Evolutionary conservation across 1,140 invertebrate genomes (phyloP), one percentile per base, ranked within the genome.

Genomic region (Mactra quadrangularis): DNA sequence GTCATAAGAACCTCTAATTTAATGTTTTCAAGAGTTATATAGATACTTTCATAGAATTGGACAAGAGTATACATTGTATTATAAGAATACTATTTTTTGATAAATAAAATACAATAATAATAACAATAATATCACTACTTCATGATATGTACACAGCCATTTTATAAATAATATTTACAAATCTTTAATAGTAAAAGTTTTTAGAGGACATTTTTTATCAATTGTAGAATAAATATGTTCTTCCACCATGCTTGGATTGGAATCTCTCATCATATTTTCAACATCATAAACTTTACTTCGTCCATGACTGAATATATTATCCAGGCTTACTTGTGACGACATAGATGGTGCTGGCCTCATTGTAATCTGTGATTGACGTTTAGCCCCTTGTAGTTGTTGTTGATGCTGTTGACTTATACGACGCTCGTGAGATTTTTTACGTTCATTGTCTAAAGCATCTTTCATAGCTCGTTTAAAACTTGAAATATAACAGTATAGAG

Each of bases 391-490:
- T 27, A 57, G 50, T 15, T 71, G 77, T 38, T 82, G 66, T 19
- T 68, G 50, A 17, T 70, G 50, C 19, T 71, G 77, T 38, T 82
- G 66, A 33, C 55, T 53, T 45, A 50, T 7, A 7, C 35, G 55
- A 13, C 50, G 52, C n/a, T 82, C 45, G 19, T 41, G 11, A 29
- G 41, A 25, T 47, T 68, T 27, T 38, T 64, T 47, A 11, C 64
- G 62, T 27, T 79, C 77, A 60, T 79, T 64, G 33, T 79, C 15
- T 27, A 59, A 55, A 19, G 70, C 79, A 6, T 82, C 68, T n/a
- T 50, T 72, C 79, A 82, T 82, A 0, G 79, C 79, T 11, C 57
- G 68, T 15, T 68, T 55, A 35, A 82, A 82, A 35, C 79, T 82
- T 2, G 7, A 45, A 3, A 82, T 41, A 29, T 82, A 82, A 31